Evolutionary conservation across 1,140 invertebrate genomes (phyloP).

Genomic region (Apis cerana): DNA sequence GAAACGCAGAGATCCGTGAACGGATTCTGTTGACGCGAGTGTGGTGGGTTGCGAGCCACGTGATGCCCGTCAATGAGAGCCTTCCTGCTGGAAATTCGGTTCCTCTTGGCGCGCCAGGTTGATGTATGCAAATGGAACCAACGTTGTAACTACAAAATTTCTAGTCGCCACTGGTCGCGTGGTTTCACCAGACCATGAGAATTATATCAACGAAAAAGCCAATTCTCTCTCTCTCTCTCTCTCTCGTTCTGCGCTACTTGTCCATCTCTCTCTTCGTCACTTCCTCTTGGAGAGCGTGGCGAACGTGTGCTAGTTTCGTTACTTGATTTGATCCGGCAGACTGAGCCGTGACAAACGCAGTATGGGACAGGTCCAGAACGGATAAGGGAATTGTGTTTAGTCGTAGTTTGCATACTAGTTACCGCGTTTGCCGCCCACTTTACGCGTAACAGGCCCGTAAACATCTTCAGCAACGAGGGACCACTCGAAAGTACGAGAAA

Average conservation of each 20-base stretch:
- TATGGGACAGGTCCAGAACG: constrained; percentile 37
- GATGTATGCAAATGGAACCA: constrained; percentile 37
- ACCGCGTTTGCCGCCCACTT: constrained; percentile 67
- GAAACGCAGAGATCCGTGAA: constrained; percentile 45
- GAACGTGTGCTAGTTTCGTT: constrained; percentile 25
- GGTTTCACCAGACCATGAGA: neutral
- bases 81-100: constrained; percentile 34
- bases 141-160: constrained; percentile 34
- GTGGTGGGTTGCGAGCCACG: neutral
- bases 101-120: neutral
- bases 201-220: constrained; percentile 24
- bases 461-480: constrained; percentile 72
- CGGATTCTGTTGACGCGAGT: constrained; percentile 39
- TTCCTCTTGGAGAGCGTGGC: neutral
- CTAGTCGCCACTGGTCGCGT: neutral
- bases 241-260: neutral
- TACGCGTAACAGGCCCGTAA: constrained; percentile 72
- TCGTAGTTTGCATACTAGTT: constrained; percentile 78
- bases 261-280: neutral
- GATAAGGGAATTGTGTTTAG: constrained; percentile 80
- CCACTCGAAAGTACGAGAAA: constrained; percentile 58
- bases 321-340: constrained; percentile 47
- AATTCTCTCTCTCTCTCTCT: neutral
- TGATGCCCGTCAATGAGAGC: neutral
- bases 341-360: constrained; percentile 46